Percentiles rank a stretch among this genome's conserved stretches.
These are phyloP conservation scores for Nannobrachium achirus DNA, from an alignment of 2,113 vertebrate genomes.

Conservation along the genomic window DNA sequence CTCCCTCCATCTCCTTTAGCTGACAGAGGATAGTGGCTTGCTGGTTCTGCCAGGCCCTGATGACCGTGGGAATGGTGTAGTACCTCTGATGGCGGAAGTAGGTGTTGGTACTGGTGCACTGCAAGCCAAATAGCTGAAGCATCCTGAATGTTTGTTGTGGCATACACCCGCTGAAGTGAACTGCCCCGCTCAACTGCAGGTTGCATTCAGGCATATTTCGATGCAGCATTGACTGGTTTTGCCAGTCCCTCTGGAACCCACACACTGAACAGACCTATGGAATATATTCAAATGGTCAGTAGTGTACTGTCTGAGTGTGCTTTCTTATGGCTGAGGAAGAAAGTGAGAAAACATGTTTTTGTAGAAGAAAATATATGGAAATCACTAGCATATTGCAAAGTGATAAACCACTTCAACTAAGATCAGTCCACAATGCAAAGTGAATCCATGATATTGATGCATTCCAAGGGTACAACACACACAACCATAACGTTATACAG, in stretches of 20 bases:
- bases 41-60: slow-evolving; percentile 15
- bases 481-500: too few relatives aligned
- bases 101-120: slow-evolving; percentile 11
- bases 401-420: too few relatives aligned
- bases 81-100: slow-evolving; percentile 18
- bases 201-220: slow-evolving; percentile 25
- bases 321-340: too few relatives aligned
- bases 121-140: neutral
- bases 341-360: too few relatives aligned
- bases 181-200: neutral
- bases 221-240: slow-evolving; percentile 22
- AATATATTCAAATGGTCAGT: neutral
- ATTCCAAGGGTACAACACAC: too few relatives aligned
- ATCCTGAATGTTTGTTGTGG: neutral
- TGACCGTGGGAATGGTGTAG: slow-evolving; percentile 20
- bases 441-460: too few relatives aligned
- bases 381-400: too few relatives aligned
- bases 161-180: neutral
- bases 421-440: too few relatives aligned
- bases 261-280: neutral
- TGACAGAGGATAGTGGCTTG: slow-evolving; percentile 1
- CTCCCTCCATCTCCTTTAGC: slow-evolving; percentile 8
- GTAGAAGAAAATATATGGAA: too few relatives aligned
- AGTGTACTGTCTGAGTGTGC: too few relatives aligned
- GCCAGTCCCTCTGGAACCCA: slow-evolving; percentile 10